A percentile compares a stretch with the other conserved stretches of the same genome.
Conservation (phyloP, 2,888 invertebrate species). For the Psylliodes chrysocephalus region DNA sequence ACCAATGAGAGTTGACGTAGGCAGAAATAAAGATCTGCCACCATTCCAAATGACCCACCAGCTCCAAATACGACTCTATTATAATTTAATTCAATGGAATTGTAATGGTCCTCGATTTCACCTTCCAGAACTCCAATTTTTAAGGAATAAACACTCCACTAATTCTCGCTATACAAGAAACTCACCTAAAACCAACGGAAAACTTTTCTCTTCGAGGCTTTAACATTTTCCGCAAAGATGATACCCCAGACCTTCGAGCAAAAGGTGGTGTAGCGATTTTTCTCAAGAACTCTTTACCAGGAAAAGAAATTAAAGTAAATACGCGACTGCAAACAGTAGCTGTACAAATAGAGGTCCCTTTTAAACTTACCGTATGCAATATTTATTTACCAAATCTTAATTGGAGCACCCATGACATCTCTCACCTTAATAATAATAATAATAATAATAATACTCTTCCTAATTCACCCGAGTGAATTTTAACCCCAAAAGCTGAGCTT, state of each 20-base stretch:
- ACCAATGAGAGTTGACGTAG: not conserved
- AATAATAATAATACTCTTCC: too few species aligned
- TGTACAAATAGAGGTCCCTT: not conserved
- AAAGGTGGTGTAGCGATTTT: not conserved
- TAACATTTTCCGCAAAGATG: not conserved
- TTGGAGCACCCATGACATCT: not conserved
- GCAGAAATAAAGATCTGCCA: not conserved
- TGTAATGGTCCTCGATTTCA: not conserved
- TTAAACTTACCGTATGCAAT: not conserved
- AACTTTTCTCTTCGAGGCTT: not conserved
- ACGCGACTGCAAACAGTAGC: constrained; percentile 2
- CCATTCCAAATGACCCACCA: not conserved
- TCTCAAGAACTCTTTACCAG: not conserved
- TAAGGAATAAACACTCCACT: not conserved
- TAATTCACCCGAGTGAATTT: too few species aligned
- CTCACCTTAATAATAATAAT: too few species aligned
- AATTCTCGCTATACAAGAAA: not conserved
- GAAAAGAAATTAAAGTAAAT: not conserved
- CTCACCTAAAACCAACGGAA: not conserved
- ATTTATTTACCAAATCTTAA: not conserved
- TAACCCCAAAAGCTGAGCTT: too few species aligned
- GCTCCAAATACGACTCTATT: not conserved
- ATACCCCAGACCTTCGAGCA: not conserved
- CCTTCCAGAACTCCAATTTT: not conserved
- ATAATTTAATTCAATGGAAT: not conserved